Percentiles rank a stretch among this genome's conserved stretches.
phyloP scores from a whole-genome alignment of 2,888 invertebrate species.

The Conomelus anceps region DNA sequence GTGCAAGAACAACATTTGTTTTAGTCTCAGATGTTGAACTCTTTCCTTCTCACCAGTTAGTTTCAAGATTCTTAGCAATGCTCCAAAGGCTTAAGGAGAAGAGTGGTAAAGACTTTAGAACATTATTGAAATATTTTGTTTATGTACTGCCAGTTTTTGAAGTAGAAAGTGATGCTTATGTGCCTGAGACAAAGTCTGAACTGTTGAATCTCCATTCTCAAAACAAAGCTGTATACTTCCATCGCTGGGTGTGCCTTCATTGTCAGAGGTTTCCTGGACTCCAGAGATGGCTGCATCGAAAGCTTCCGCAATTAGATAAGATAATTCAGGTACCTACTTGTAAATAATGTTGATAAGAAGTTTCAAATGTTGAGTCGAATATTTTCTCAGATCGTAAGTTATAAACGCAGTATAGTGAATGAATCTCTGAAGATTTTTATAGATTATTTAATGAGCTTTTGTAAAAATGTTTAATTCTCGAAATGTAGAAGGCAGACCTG shows the following conservation, averaged over 20 bases:
- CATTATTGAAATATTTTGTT: slow-evolving; percentile 41
- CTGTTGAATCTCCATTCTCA: slow-evolving; percentile 46
- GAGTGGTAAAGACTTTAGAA: slow-evolving; percentile 42
- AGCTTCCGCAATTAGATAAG: slow-evolving; percentile 25
- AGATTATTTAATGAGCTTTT: neutral
- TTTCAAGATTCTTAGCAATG: slow-evolving; percentile 53
- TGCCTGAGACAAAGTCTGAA: slow-evolving; percentile 58
- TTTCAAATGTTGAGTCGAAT: neutral
- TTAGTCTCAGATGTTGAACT: slow-evolving; percentile 66
- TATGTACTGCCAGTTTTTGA: slow-evolving; percentile 69
- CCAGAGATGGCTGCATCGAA: slow-evolving; percentile 52
- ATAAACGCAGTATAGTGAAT: neutral
- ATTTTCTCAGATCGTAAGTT: neutral
- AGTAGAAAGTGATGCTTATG: slow-evolving; percentile 51
- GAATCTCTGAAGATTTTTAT: neutral
- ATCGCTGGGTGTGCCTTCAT: slow-evolving; percentile 60
- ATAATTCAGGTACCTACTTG: slow-evolving; percentile 27
- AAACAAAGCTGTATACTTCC: slow-evolving; percentile 58
- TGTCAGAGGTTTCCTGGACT: slow-evolving; percentile 70
- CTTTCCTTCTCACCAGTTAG: slow-evolving; percentile 58
- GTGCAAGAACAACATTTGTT: slow-evolving; percentile 56
- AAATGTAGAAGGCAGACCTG: too few species aligned
- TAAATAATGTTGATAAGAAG: neutral
- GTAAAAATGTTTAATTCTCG: neutral
- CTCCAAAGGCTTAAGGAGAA: slow-evolving; percentile 47